Conservation (phyloP, 2,113 vertebrate genomes). For the Sceloporus undulatus region DNA sequence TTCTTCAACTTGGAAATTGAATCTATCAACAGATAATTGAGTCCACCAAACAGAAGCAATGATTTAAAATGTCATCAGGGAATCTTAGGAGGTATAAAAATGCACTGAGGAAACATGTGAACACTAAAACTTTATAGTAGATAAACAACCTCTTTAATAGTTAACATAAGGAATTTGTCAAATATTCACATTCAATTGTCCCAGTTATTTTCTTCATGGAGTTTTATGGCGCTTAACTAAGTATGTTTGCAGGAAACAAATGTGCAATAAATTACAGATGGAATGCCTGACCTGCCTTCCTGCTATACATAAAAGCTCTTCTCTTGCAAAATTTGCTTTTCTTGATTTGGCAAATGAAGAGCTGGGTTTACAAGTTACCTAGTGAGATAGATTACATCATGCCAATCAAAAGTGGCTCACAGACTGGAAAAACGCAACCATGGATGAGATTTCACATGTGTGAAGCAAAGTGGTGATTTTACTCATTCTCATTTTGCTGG, state of each 20-base stretch:
- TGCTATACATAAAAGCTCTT: slow-evolving; percentile 31
- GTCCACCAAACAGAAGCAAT: slow-evolving; percentile 76
- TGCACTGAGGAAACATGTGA: slow-evolving; percentile 59
- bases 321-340: slow-evolving; percentile 48
- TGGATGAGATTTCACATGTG: too few species aligned
- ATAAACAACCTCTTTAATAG: slow-evolving; percentile 39
- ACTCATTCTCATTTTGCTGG: too few species aligned
- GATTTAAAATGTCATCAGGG: slow-evolving; percentile 69
- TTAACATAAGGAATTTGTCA: slow-evolving; percentile 54
- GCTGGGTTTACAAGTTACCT: slow-evolving; percentile 43
- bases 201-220: slow-evolving; percentile 44
- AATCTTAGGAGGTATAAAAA: slow-evolving; percentile 70
- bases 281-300: slow-evolving; percentile 31
- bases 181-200: slow-evolving; percentile 41
- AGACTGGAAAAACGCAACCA: too few species aligned
- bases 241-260: slow-evolving; percentile 56
- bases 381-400: background rate
- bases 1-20: slow-evolving; percentile 78
- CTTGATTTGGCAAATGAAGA: slow-evolving; percentile 4
- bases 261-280: slow-evolving; percentile 57
- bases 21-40: slow-evolving; percentile 80
- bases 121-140: slow-evolving; percentile 57
- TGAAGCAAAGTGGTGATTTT: too few species aligned
- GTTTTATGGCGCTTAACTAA: slow-evolving; percentile 23
- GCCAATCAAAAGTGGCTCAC: background rate